These are phyloP conservation scores for Salticus scenicus DNA, from an alignment of 2,888 invertebrate species.

Conservation along the genomic window DNA sequence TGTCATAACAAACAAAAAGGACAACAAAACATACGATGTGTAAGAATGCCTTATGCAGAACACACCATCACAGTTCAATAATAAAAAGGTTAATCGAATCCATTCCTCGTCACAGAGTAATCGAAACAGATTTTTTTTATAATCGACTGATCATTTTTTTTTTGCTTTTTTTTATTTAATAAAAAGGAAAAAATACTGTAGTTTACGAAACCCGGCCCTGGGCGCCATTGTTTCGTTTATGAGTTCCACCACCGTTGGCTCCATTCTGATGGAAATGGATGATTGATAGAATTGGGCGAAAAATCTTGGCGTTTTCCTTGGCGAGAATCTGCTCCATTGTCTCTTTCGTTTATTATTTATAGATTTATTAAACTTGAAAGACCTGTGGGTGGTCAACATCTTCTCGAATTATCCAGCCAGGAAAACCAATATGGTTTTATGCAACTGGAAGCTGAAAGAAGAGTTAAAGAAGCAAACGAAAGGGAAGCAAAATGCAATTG, in stretches of 20 bases:
- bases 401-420: conserved; percentile 45
- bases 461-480: conserved; percentile 42
- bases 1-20: conserved; percentile 32
- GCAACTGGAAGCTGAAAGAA: conserved; percentile 57
- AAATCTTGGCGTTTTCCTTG: conserved; percentile 65
- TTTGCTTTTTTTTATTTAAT: conserved; percentile 37
- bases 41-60: conserved; percentile 63
- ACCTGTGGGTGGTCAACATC: conserved; percentile 63
- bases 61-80: conserved; percentile 67
- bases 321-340: conserved; percentile 65
- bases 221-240: conserved; percentile 33
- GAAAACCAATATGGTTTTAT: conserved; percentile 69
- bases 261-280: conserved; percentile 39
- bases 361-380: conserved; percentile 68
- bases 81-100: conserved; percentile 62
- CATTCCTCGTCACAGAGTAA: conserved; percentile 25
- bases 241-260: conserved; percentile 52
- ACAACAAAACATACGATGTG: conserved; percentile 41
- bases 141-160: conserved; percentile 40
- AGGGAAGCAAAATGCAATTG: not conserved
- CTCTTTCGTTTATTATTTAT: conserved; percentile 50
- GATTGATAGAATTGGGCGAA: conserved; percentile 64
- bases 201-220: conserved; percentile 41
- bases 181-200: conserved; percentile 69
- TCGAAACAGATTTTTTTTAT: conserved; percentile 29